phyloP scores from a whole-genome alignment of 1,140 invertebrate genomes.

The Pararge aegeria region DNA sequence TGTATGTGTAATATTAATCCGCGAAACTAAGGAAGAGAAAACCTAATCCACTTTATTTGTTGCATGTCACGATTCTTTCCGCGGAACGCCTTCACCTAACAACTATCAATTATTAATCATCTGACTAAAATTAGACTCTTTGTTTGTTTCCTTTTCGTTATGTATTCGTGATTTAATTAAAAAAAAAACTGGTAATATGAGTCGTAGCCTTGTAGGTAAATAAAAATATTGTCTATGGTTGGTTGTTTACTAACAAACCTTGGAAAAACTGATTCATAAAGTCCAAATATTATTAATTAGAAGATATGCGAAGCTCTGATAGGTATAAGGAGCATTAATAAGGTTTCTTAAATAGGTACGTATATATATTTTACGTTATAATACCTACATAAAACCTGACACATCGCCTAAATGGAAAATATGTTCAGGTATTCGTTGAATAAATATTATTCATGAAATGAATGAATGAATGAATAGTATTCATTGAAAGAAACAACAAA shows the following conservation, averaged over 20 bases:
- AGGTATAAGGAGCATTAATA: no score
- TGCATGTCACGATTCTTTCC: neutral
- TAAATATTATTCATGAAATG: no score
- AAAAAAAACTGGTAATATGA: neutral
- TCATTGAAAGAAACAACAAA: no score
- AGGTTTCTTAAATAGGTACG: no score
- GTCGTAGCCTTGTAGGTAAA: constrained; percentile 1
- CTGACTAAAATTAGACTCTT: neutral
- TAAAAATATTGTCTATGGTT: neutral
- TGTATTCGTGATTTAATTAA: constrained; percentile 4
- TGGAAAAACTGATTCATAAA: neutral
- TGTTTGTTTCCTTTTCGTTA: constrained; percentile 1
- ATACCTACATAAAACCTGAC: no score
- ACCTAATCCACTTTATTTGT: neutral
- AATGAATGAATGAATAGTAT: no score
- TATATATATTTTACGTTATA: no score
- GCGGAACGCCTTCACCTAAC: neutral
- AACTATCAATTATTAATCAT: neutral
- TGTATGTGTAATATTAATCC: neutral
- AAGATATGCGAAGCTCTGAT: no score
- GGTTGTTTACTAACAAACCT: constrained; percentile 5
- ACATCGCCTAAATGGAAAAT: no score
- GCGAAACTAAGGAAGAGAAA: neutral
- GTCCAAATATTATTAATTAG: no score
- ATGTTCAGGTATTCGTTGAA: no score